These are phyloP conservation scores for Chelon auratus DNA, from an alignment of 2,797 vertebrate species.

Conservation along the genomic window DNA sequence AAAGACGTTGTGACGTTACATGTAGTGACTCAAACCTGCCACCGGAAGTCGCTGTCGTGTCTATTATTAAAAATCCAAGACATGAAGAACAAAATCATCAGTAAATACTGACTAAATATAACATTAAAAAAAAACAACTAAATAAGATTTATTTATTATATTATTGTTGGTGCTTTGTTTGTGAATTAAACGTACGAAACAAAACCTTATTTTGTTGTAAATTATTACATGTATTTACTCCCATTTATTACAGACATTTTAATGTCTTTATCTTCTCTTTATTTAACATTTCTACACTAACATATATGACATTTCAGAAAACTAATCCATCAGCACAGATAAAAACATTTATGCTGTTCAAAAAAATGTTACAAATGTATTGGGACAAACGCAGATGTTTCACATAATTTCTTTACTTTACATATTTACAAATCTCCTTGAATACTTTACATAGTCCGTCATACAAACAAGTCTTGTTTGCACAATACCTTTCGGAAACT, in stretches of 20 bases:
- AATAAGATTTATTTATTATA: too few relatives aligned
- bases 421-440: slow-evolving; percentile 75
- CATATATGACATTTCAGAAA: not conserved
- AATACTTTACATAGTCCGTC: slow-evolving; percentile 46
- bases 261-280: not conserved
- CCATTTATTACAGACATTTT: too few relatives aligned
- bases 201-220: too few relatives aligned
- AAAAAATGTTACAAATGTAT: slow-evolving; percentile 72
- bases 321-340: not conserved
- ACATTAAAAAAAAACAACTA: too few relatives aligned
- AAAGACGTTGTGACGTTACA: too few relatives aligned
- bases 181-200: too few relatives aligned
- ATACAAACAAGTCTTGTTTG: slow-evolving; percentile 54
- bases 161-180: too few relatives aligned
- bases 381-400: slow-evolving; percentile 58
- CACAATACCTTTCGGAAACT: slow-evolving; percentile 17
- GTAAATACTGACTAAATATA: too few relatives aligned
- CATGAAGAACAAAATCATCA: not conserved
- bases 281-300: not conserved
- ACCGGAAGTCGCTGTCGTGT: not conserved
- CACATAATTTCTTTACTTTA: slow-evolving; percentile 72
- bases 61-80: not conserved
- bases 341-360: slow-evolving; percentile 21
- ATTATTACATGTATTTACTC: too few relatives aligned
- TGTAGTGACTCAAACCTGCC: not conserved